A percentile compares a stretch with the other conserved stretches of the same genome.
These are phyloP conservation scores for Dione juno DNA, from an alignment of 2,888 invertebrate species.

Conservation along the genomic window DNA sequence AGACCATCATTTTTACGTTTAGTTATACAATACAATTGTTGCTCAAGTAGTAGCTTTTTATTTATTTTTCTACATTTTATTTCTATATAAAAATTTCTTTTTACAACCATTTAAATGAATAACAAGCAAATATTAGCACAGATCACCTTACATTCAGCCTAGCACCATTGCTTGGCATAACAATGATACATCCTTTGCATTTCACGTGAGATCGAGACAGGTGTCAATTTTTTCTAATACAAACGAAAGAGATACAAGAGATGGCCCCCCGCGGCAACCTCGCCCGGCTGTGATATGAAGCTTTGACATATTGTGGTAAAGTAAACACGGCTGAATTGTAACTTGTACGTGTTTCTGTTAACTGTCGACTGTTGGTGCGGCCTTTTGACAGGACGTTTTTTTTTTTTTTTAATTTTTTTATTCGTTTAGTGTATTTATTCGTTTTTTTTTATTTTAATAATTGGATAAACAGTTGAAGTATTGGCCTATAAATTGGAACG, in stretches of 20 bases:
- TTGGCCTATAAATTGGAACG: no score
- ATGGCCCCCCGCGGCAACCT: constrained; percentile 47
- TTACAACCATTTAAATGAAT: not conserved
- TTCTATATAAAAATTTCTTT: no score
- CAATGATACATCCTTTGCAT: constrained; percentile 50
- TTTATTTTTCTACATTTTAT: no score
- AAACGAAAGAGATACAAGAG: constrained; percentile 47
- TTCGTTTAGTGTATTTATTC: not conserved
- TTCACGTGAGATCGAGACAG: constrained; percentile 50
- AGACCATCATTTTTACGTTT: no score
- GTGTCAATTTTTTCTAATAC: constrained; percentile 55
- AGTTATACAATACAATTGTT: no score
- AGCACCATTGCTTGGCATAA: constrained; percentile 42
- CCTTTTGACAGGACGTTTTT: not conserved
- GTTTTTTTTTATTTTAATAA: no score
- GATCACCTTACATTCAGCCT: constrained; percentile 13
- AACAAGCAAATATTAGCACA: constrained; percentile 40
- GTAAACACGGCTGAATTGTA: constrained; percentile 50
- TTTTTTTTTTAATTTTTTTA: not conserved
- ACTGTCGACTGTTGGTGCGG: constrained; percentile 38
- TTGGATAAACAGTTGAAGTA: no score
- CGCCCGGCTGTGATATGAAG: constrained; percentile 46
- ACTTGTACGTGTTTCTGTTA: constrained; percentile 36
- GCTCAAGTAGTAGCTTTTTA: no score
- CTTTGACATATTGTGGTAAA: constrained; percentile 53